Conservation (phyloP, 2,113 vertebrate genomes). For the Genyomyrus donnyi region DNA sequence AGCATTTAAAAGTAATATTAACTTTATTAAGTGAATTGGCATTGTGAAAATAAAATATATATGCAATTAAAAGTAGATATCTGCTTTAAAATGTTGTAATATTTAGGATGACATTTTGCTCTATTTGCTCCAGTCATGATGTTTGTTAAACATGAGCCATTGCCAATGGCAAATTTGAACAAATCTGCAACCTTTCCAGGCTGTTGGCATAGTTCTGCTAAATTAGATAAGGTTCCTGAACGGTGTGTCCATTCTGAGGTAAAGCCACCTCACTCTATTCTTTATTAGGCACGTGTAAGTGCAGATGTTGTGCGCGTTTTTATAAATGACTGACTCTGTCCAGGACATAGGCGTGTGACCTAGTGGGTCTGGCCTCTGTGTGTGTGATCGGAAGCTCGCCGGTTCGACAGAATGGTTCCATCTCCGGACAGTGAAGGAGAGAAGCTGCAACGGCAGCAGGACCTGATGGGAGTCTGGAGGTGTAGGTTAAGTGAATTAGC, state of each 20-base stretch:
- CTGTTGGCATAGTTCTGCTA: not conserved
- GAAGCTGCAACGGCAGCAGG: not conserved
- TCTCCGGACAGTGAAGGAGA: not conserved
- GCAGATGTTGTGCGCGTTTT: not conserved
- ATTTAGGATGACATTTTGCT: not conserved
- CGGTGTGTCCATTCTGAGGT: not conserved
- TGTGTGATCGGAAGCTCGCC: not conserved
- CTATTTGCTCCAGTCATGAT: not conserved
- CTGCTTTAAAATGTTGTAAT: not conserved
- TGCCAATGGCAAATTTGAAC: not conserved
- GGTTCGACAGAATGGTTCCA: not conserved
- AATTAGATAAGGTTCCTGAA: not conserved
- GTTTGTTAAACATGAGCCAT: not conserved
- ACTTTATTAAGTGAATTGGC: not conserved
- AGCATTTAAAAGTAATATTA: not conserved
- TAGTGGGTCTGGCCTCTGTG: not conserved
- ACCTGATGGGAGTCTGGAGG: not conserved
- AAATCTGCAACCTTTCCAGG: not conserved
- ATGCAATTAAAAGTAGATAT: not conserved
- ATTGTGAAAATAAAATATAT: not conserved
- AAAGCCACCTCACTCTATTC: not conserved
- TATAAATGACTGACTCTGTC: not conserved
- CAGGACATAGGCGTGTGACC: not conserved
- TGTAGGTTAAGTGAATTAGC: not conserved
- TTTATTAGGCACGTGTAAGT: not conserved